Base-by-base conservation (phyloP, 2,888 invertebrate genomes). In the Lasioglossum morio region DNA sequence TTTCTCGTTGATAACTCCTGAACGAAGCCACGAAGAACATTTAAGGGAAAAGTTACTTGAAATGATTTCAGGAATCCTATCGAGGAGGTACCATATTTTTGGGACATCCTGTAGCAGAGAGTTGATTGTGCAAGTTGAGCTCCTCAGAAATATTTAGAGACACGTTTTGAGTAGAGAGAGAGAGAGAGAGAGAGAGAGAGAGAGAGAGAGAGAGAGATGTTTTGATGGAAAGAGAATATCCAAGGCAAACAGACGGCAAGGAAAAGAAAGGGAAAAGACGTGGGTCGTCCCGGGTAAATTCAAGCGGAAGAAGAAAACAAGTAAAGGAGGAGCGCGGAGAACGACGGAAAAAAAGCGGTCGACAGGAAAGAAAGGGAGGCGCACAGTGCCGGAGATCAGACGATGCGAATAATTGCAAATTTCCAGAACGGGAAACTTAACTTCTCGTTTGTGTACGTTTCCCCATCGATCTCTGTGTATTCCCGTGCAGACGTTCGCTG, bases 321-420 rank as follows among this genome's bases (percentile, higher is more conserved):
- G 27, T 60, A 14, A 2, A 60, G 27, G 27, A 60, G 12, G 12
- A 60, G 16, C 4, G 53, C 53, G 2, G 7, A 10, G 53, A 53
- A 53, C 23, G 53, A 53, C 2, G 19, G 76, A 10, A 76, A 69
- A 69, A 48, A 77, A 73, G 57, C 72, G 79, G 46, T 70, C 79
- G 76, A 77, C 34, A 27, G 76, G 74, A 76, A 73, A 72, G 73
- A 34, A 66, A 66, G 66, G 72, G 80, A n/a, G 48, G n/a, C 70
- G 48, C 12, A 78, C 48, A 19, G 57, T 77, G 76, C 87, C 87
- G 46, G 89, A 76, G 88, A 92, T 93, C 92, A 92, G 92, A 89
- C 92, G 92, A 92, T 88, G 93, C 92, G 91, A 94, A 94, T 94
- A 94, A 94, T 94, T 94, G 94, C 93, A 93, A 94, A 93, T 93